Evolutionary conservation across 2,797 vertebrate species (phyloP).

Genomic region (Lophius americanus): DNA sequence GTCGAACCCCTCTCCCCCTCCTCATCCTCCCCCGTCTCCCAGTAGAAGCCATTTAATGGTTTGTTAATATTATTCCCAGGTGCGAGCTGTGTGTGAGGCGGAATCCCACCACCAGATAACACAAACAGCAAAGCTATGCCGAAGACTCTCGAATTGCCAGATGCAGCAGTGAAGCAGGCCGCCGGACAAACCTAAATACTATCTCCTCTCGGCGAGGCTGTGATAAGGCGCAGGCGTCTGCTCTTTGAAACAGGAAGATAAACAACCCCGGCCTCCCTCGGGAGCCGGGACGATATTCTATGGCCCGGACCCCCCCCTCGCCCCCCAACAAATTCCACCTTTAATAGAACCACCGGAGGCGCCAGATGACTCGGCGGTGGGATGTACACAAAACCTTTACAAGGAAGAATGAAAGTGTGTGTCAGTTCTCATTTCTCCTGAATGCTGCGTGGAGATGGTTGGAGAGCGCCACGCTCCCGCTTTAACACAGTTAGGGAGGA

Average conservation of each 20-base stretch:
- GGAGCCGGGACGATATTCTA: slow-evolving; percentile 64
- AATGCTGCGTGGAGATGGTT: slow-evolving; percentile 49
- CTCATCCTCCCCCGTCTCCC: not conserved
- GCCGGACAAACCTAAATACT: slow-evolving; percentile 71
- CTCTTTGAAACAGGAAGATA: slow-evolving; percentile 75
- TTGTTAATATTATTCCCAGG: slow-evolving; percentile 65
- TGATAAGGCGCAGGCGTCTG: slow-evolving; percentile 75
- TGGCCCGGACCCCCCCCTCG: slow-evolving; percentile 49
- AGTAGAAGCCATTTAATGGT: slow-evolving; percentile 48
- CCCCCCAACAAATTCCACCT: slow-evolving; percentile 58
- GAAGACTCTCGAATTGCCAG: slow-evolving; percentile 66
- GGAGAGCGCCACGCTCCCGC: slow-evolving; percentile 47
- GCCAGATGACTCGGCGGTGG: slow-evolving; percentile 59
- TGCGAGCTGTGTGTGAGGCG: slow-evolving; percentile 43
- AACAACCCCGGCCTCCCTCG: slow-evolving; percentile 66
- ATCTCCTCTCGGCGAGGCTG: slow-evolving; percentile 65
- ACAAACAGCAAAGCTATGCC: slow-evolving; percentile 54
- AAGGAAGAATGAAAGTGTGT: slow-evolving; percentile 71
- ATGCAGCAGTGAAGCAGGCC: slow-evolving; percentile 53
- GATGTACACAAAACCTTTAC: slow-evolving; percentile 53
- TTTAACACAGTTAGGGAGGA: slow-evolving; percentile 50
- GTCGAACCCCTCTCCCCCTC: not conserved
- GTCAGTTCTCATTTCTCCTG: slow-evolving; percentile 76
- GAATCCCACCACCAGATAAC: slow-evolving; percentile 68
- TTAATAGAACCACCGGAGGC: slow-evolving; percentile 69